Evolutionary conservation across 1,140 invertebrate genomes (phyloP).

Genomic region (Mizuhopecten yessoensis): DNA sequence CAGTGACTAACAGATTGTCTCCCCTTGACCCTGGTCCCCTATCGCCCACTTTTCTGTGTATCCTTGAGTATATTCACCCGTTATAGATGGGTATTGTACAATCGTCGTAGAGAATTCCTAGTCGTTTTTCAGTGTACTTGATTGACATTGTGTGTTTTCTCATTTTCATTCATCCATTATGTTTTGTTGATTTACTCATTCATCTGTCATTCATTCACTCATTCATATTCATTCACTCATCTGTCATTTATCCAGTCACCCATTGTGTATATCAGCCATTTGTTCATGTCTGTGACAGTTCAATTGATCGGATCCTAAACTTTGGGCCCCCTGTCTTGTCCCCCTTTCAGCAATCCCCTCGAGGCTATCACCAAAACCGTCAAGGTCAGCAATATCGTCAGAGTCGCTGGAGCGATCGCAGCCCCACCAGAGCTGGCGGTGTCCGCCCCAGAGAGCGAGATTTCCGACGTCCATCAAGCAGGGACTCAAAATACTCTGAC

Average conservation of each 20-base stretch:
- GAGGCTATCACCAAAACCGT: conserved; percentile 21
- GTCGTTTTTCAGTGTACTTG: conserved; percentile 7
- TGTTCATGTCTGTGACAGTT: conserved; percentile 24
- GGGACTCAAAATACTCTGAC: conserved; percentile 34
- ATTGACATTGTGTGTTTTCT: not conserved
- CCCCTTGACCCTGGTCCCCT: not conserved
- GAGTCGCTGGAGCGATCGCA: conserved; percentile 36
- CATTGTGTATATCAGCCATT: conserved; percentile 32
- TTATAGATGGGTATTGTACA: not conserved
- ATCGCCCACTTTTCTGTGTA: not conserved
- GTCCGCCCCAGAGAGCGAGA: conserved; percentile 24
- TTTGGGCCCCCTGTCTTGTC: conserved; percentile 36
- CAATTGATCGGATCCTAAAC: conserved; percentile 33
- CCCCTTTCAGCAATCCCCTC: conserved; percentile 18
- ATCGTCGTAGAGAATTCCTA: not conserved
- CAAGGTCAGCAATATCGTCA: conserved; percentile 28
- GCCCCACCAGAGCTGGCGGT: conserved; percentile 18
- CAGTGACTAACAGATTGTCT: not conserved
- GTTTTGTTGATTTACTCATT: not conserved
- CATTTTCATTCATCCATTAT: not conserved
- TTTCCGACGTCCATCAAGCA: conserved; percentile 41
- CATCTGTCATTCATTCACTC: not conserved
- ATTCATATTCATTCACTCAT: not conserved
- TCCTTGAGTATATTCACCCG: not conserved
- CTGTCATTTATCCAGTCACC: conserved; percentile 15